Conservation (phyloP, 2,888 invertebrate species). For the Halictus ligatus region DNA sequence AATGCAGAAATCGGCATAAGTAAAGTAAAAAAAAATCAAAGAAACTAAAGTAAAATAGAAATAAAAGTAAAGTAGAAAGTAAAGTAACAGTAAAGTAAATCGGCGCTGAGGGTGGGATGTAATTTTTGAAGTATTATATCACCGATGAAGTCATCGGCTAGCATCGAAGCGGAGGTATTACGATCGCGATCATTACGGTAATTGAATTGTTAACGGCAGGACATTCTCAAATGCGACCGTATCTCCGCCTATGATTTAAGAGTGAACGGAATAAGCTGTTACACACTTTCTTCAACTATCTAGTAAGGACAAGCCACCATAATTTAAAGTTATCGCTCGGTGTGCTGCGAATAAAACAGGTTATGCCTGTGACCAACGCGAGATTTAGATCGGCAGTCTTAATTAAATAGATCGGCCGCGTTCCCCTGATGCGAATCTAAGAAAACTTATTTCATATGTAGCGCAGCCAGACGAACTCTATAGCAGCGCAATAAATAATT, state of each 20-base stretch:
- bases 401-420: not conserved
- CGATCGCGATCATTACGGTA: not conserved
- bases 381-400: slow-evolving; percentile 30
- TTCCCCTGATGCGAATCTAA: not conserved
- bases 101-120: not conserved
- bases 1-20: not conserved
- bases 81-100: too few species aligned
- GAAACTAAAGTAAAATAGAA: too few species aligned
- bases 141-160: not conserved
- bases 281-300: slow-evolving; percentile 14
- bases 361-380: slow-evolving; percentile 15
- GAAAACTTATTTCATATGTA: not conserved
- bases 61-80: too few species aligned
- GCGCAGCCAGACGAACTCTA: not conserved
- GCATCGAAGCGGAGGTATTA: not conserved
- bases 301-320: not conserved
- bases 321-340: slow-evolving; percentile 1
- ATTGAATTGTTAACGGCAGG: not conserved
- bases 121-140: not conserved
- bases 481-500: not conserved
- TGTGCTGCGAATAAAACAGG: not conserved
- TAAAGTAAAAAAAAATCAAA: too few species aligned
- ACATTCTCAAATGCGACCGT: not conserved
- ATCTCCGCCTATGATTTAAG: not conserved
- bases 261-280: slow-evolving; percentile 22